phyloP scores from a whole-genome alignment of 23 tunicate genomes.

The Diplosoma virens region DNA sequence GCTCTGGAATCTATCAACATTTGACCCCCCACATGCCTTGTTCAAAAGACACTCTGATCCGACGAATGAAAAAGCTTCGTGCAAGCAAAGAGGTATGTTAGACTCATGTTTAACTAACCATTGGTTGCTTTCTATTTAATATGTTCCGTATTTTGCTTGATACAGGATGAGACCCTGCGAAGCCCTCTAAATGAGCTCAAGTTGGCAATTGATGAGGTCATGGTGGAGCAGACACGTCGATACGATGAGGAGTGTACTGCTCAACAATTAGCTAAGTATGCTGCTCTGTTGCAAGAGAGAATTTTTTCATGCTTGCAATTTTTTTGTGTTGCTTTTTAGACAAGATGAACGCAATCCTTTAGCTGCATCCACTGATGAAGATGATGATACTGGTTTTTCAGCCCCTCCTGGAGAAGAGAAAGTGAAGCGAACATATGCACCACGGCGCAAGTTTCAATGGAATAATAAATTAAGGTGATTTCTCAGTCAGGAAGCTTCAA shows the following conservation, averaged over 20 bases:
- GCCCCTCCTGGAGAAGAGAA: constrained; percentile 65
- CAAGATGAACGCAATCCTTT: constrained; percentile 44
- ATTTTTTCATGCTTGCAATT: too few species aligned
- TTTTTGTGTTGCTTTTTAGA: constrained; percentile 18
- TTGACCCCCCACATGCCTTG: constrained; percentile 77
- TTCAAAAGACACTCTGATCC: constrained; percentile 89
- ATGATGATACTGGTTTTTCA: constrained; percentile 51
- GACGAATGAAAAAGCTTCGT: constrained; percentile 78
- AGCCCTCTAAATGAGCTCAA: constrained; percentile 44
- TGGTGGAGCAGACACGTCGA: constrained; percentile 57
- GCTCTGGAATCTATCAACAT: constrained; percentile 71
- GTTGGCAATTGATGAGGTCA: constrained; percentile 73
- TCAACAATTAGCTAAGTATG: constrained; percentile 58
- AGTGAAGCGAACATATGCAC: constrained; percentile 81
- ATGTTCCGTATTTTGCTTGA: background rate
- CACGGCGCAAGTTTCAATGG: constrained; percentile 89
- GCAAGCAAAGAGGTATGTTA: constrained; percentile 54
- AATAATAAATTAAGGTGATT: constrained; percentile 54
- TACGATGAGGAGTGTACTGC: constrained; percentile 77
- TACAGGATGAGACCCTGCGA: constrained; percentile 59
- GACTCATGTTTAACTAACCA: background rate
- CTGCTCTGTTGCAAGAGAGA: background rate
- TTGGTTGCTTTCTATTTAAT: background rate
- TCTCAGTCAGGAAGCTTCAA: background rate
- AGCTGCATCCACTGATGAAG: constrained; percentile 75